These are phyloP conservation scores for Colossoma macropomum DNA, from an alignment of 2,113 vertebrate genomes.

Conservation along the genomic window DNA sequence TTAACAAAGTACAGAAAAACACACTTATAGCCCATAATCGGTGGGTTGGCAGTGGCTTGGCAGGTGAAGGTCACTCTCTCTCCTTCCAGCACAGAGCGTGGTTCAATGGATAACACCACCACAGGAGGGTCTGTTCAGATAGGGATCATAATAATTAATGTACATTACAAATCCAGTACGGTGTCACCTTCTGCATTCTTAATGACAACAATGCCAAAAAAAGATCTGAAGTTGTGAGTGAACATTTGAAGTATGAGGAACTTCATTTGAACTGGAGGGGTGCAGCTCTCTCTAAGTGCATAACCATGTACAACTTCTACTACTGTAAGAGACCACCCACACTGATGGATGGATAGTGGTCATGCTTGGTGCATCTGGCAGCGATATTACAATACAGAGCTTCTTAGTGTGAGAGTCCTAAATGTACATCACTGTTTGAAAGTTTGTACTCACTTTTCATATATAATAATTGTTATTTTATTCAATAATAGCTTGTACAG, in stretches of 20 bases:
- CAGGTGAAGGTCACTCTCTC: slow-evolving; percentile 92
- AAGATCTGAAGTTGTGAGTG: not conserved
- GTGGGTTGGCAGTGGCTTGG: slow-evolving; percentile 91
- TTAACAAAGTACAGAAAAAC: slow-evolving; percentile 4
- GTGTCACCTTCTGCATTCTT: not conserved
- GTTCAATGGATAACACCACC: slow-evolving; percentile 93
- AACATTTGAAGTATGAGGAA: not conserved
- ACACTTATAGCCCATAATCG: slow-evolving; percentile 93
- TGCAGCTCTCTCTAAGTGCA: not conserved
- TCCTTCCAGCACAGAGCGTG: slow-evolving; percentile 91
- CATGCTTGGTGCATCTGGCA: not conserved
- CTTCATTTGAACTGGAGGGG: not conserved
- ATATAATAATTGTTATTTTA: too few species aligned
- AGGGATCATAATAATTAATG: slow-evolving; percentile 20
- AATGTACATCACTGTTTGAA: not conserved
- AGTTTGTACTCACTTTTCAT: too few species aligned
- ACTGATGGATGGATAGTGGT: not conserved
- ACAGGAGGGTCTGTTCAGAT: slow-evolving; percentile 83
- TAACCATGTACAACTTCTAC: not conserved
- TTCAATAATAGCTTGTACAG: too few species aligned
- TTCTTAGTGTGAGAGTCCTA: not conserved
- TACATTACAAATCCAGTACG: not conserved
- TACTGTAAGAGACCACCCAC: not conserved
- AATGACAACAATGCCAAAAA: not conserved
- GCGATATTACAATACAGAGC: not conserved